Evolutionary conservation across 2,797 vertebrate genomes (phyloP).

Genomic region (Brotogeris chrysoptera): DNA sequence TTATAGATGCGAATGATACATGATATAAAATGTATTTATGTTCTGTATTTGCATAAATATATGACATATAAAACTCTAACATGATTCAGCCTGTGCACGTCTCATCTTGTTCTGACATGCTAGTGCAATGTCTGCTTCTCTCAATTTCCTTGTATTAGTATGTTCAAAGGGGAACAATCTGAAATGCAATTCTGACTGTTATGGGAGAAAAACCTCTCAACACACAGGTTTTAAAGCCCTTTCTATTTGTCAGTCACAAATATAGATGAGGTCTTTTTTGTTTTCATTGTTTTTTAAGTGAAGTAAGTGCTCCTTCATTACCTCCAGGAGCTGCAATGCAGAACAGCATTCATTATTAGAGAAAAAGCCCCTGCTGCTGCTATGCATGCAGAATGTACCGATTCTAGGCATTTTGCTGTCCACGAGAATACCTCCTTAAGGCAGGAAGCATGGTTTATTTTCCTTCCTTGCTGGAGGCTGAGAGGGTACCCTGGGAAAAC

Average conservation of each 20-base stretch:
- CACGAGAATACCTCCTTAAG: not conserved
- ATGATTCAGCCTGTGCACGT: not conserved
- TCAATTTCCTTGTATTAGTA: not conserved
- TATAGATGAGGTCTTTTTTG: not conserved
- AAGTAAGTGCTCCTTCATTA: not conserved
- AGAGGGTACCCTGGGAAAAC: not conserved
- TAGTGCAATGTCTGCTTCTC: not conserved
- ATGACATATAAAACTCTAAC: not conserved
- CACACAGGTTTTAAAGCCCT: not conserved
- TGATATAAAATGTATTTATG: not conserved
- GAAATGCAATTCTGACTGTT: not conserved
- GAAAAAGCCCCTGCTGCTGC: not conserved
- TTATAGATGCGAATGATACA: not conserved
- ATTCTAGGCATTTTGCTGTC: not conserved
- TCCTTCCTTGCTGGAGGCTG: not conserved
- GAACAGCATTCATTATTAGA: not conserved
- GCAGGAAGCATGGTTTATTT: not conserved
- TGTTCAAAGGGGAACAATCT: not conserved
- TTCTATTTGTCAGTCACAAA: not conserved
- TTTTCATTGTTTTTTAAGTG: not conserved
- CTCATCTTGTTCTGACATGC: not conserved
- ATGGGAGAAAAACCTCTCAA: not conserved
- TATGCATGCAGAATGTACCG: not conserved
- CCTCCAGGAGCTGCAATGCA: not conserved
- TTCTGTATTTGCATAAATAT: not conserved